These are phyloP conservation scores for Musca vetustissima DNA, from an alignment of 1,140 invertebrate genomes.

Conservation along the genomic window DNA sequence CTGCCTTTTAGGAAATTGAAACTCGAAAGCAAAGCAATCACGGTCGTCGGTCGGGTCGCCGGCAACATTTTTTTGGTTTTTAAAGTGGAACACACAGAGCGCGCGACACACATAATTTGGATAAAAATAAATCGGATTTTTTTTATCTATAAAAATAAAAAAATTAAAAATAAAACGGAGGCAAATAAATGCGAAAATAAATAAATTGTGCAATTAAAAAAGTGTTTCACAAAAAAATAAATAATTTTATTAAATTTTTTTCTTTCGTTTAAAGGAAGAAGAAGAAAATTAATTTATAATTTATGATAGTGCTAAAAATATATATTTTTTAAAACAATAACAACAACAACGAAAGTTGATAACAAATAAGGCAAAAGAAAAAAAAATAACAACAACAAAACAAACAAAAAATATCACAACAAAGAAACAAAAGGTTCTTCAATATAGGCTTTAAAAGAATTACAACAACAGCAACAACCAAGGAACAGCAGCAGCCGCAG, in stretches of 20 bases:
- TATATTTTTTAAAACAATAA: background rate
- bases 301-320: slow-evolving; percentile 16
- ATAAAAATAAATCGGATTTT: slow-evolving; percentile 17
- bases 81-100: no score
- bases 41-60: no score
- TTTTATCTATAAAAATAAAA: no score
- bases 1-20: no score
- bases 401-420: background rate
- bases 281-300: slow-evolving; percentile 6
- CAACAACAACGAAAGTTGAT: background rate
- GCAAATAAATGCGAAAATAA: background rate
- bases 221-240: no score
- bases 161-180: background rate
- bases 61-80: no score
- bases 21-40: no score
- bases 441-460: no score
- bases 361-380: background rate
- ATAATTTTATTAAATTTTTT: background rate
- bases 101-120: slow-evolving; percentile 4
- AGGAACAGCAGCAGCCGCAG: no score
- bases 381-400: background rate
- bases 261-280: slow-evolving; percentile 1
- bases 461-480: no score
- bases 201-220: background rate
- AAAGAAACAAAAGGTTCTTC: slow-evolving; percentile 4